Evolutionary conservation across 1,140 invertebrate species (phyloP), one percentile per base, ranked within the genome.

Genomic region (Anadara kagoshimensis): DNA sequence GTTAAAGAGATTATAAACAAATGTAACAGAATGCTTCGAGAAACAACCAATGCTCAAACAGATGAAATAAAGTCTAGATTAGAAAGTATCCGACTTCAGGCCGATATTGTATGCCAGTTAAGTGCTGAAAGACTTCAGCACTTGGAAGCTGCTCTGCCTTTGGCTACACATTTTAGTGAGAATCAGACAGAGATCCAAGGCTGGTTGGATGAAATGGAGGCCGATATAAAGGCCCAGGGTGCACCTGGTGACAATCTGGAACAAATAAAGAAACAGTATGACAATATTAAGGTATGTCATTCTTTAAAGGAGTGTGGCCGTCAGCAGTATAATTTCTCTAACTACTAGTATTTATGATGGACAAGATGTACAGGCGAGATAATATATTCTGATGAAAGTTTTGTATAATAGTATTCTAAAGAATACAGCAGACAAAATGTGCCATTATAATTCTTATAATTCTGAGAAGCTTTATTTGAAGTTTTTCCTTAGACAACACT

Each of bases 231-330:
- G 85, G 88, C 98, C 44, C 95, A 96, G 26, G 95, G 96, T 91
- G 95, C 97, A 10, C 95, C 95, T 0, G 90, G 98, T n/a, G 80
- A 87, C 16, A 91, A 96, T 69, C 94, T 97, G 2, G 96, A 98
- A 83, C 93, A 97, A 76, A 97, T 99, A 69, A 95, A 94, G 11
- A 93, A 94, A 83, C 96, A 99, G 87, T 96, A 98, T 90, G 97
- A 98, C 85, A 95, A 94, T 85, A 97, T 97, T 85, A 97, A 98
- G 90, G 93, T 94, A 69, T 47, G 24, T 18, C 26, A n/a, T 43
- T n/a, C n/a, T n/a, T n/a, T n/a, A n/a, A n/a, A n/a, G n/a, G n/a
- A n/a, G n/a, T n/a, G n/a, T n/a, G n/a, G n/a, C n/a, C n/a, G n/a
- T n/a, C n/a, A n/a, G n/a, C n/a, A n/a, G n/a, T n/a, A n/a, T n/a